Evolutionary conservation across 2,797 vertebrate genomes (phyloP).

Genomic region (Caiman crocodilus): DNA sequence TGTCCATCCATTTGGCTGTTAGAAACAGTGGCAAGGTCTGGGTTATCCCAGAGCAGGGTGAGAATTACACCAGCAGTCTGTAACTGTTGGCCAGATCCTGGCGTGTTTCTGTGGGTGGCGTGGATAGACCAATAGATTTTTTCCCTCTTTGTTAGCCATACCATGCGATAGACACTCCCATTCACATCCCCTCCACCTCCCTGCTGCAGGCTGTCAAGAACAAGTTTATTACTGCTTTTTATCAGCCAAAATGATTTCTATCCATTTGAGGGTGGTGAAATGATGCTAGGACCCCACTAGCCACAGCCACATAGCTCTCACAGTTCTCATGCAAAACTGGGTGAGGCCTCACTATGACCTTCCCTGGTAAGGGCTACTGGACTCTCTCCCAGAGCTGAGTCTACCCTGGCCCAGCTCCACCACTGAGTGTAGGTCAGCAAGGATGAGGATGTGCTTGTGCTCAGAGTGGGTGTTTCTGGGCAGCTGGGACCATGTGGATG

Average conservation of each 20-base stretch:
- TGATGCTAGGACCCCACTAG: neutral
- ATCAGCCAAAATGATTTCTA: neutral
- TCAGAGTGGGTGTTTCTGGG: neutral
- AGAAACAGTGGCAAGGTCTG: slow-evolving; percentile 8
- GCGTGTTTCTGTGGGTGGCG: neutral
- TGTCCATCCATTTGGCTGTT: slow-evolving; percentile 6
- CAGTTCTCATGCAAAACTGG: neutral
- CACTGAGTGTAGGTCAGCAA: neutral
- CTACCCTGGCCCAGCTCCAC: neutral
- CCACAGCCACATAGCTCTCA: neutral
- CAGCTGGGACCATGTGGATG: neutral
- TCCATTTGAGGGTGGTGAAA: neutral
- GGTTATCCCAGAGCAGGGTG: neutral
- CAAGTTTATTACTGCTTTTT: neutral
- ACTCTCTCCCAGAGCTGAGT: neutral
- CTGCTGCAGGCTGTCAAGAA: neutral
- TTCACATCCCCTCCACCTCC: neutral
- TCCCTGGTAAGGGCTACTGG: neutral
- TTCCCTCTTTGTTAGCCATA: neutral
- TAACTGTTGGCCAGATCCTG: slow-evolving; percentile 1
- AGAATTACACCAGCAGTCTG: neutral
- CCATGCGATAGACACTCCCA: neutral
- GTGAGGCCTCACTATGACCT: neutral
- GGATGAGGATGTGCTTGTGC: neutral
- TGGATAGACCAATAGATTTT: slow-evolving; percentile 6